Evolutionary conservation across 2,797 vertebrate genomes (phyloP).

Genomic region (Ficedula albicollis): DNA sequence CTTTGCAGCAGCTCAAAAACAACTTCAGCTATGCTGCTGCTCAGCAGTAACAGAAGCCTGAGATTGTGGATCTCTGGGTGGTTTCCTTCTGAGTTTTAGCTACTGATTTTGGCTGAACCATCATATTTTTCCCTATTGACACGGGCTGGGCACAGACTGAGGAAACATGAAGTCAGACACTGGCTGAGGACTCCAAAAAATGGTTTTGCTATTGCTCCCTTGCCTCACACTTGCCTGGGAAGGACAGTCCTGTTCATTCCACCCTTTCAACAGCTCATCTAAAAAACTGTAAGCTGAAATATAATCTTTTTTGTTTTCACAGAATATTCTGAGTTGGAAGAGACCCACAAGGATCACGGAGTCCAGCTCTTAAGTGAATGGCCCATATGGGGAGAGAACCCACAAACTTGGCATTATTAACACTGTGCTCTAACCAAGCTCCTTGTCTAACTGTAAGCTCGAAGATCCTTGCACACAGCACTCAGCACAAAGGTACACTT

Average conservation of each 20-base stretch:
- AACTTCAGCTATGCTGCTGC: neutral
- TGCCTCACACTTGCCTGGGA: neutral
- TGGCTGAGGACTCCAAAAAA: neutral
- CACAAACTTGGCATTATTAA: neutral
- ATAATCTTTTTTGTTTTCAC: neutral
- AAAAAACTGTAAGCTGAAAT: neutral
- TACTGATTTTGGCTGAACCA: neutral
- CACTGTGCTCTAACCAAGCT: neutral
- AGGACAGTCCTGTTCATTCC: neutral
- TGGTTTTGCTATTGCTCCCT: neutral
- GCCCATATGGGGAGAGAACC: neutral
- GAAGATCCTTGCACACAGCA: neutral
- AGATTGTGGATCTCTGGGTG: neutral
- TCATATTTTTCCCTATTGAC: neutral
- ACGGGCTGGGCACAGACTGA: neutral
- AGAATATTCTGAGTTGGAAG: neutral
- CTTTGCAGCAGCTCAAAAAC: neutral
- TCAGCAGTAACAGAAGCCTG: neutral
- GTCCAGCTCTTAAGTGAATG: neutral
- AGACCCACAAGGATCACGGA: neutral
- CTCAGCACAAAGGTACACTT: neutral
- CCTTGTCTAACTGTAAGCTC: neutral
- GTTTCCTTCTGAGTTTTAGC: neutral
- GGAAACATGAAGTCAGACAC: neutral
- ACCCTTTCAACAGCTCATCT: neutral